Evolutionary conservation across 2,797 vertebrate species (phyloP), one percentile per base, ranked within the genome.

Genomic region (Geotrypetes seraphini): DNA sequence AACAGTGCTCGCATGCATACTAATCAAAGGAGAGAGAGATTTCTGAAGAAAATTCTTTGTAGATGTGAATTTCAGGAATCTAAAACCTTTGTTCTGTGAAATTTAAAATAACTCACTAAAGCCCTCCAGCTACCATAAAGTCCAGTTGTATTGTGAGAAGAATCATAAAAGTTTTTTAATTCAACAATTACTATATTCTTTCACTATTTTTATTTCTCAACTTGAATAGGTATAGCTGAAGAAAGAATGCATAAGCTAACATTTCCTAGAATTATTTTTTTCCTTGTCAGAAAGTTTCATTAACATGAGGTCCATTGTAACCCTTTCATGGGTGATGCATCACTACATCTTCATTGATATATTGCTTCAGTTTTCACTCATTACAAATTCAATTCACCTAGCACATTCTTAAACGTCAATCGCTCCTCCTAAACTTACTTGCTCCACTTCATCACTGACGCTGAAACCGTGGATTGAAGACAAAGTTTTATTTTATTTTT

Each of bases 121-220:
- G 12, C 20, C 53, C 35, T 10, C 28, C 42, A 46, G 48, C 25
- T 45, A 33, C 62, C 63, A 57, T 10, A 43, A 21, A 26, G n/a
- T 36, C 10, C 12, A 28, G 32, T 36, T 60, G 19, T 34, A n/a
- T 43, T 47, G 39, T 26, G 32, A 57, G 37, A 39, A 51, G 44
- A 28, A 38, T 43, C 32, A 50, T 30, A 32, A 20, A 18, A 57
- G 41, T 41, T 52, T 66, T 46, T 43, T 48, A 62, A 45, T 29
- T 56, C 50, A 65, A 39, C 29, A 61, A 34, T 57, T 36, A 14
- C 32, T 48, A 25, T 36, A 27, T 58, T 73, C 51, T 33, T 47
- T 31, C 45, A 63, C 25, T 26, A 18, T 32, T 62, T 56, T 37
- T 49, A 16, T 25, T 24, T 25, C 31, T 14, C 40, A 53, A n/a